Base-by-base conservation (phyloP, 2,888 invertebrate genomes). In the Lutraria lutraria region DNA sequence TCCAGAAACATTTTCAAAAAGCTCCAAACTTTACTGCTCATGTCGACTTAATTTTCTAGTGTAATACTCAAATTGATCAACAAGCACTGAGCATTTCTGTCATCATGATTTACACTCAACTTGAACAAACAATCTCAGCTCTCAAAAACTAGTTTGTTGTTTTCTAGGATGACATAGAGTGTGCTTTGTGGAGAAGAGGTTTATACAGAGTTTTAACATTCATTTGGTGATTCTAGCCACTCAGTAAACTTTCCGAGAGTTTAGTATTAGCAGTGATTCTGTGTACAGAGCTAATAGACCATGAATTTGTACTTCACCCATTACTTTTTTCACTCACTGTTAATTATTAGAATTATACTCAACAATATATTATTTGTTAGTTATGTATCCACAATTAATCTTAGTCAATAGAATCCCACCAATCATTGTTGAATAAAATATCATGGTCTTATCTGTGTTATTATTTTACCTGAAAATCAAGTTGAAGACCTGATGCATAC, bases 341-440 rank as follows among this genome's bases (percentile, higher is more conserved):
- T 16, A 56, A 56, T 56, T 56, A 15, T 19, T 1, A 2, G 1
- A 19, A 15, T 56, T 12, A 13, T 19, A 56, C 63, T 68, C 63
- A 68, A n/a, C 6, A 25, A 68, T 25, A 68, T 12, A 68, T 68
- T 25, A 25, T 13, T 43, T 43, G 43, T 43, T 56, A 68, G 63
- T 25, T n/a, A 68, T 25, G 25, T 25, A 12, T 0, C n/a, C 19
- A 60, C n/a, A 60, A 6, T 68, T 68, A 68, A 68, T 25, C 63
- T n/a, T 68, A 25, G 21, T n/a, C 25, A 25, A 68, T 63, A 63
- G 21, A 63, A 8, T 63, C 13, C 63, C 63, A n/a, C n/a, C 63
- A n/a, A 68, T 25, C 63, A 68, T 68, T 68, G 63, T 68, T 68
- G 8, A 68, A 25, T 68, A 68, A 68, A 68, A 60, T 19, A 60